Conservation (phyloP, 1,140 invertebrate genomes). For the Lepidostoma basale region DNA sequence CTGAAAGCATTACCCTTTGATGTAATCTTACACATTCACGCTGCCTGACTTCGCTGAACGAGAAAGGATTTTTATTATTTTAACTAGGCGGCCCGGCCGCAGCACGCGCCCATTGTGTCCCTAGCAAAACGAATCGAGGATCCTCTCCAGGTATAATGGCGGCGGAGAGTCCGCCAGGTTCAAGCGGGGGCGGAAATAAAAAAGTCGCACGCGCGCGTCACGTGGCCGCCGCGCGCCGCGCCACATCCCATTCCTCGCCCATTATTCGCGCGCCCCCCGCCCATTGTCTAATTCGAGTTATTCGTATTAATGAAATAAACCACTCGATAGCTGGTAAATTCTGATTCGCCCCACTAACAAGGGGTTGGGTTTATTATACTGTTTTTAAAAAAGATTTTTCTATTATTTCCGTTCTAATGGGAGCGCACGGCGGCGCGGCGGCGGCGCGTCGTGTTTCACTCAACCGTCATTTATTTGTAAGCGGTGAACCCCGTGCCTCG, state of each 20-base stretch:
- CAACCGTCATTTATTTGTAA: slow-evolving; percentile 13
- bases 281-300: slow-evolving; percentile 16
- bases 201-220: not conserved
- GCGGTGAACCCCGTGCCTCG: no score
- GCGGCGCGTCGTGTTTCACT: not conserved
- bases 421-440: not conserved
- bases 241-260: not conserved
- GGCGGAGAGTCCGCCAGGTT: not conserved
- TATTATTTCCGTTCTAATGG: slow-evolving; percentile 13
- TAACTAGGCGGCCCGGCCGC: not conserved
- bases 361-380: slow-evolving; percentile 12
- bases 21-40: not conserved
- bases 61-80: no score
- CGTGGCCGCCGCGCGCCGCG: not conserved
- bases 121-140: not conserved
- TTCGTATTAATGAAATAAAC: slow-evolving; percentile 27
- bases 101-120: slow-evolving; percentile 10
- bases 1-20: not conserved
- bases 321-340: slow-evolving; percentile 24
- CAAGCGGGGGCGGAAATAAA: not conserved
- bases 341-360: not conserved
- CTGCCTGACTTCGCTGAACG: slow-evolving; percentile 1
- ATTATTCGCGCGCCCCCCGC: not conserved
- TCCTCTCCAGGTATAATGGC: not conserved
- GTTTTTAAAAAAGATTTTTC: slow-evolving; percentile 17